These are phyloP conservation scores for Ennomos quercinarius DNA, from an alignment of 2,888 invertebrate genomes.

Conservation along the genomic window DNA sequence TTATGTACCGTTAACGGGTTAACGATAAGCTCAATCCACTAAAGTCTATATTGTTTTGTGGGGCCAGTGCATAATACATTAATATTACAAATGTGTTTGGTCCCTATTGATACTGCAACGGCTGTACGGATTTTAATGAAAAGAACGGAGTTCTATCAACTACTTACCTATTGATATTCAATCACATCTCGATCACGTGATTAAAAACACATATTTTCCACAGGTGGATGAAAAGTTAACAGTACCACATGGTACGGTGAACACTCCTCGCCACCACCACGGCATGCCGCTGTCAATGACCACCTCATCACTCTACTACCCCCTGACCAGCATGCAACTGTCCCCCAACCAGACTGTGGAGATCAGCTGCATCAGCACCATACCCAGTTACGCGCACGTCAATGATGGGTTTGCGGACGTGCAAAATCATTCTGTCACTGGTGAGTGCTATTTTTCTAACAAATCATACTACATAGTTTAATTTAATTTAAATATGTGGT, in stretches of 20 bases:
- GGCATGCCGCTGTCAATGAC: conserved; percentile 72
- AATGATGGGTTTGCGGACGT: conserved; percentile 90
- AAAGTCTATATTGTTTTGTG: no score
- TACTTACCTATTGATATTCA: no score
- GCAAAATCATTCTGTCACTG: conserved; percentile 88
- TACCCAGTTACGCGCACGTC: conserved; percentile 89
- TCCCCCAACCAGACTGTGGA: conserved; percentile 89
- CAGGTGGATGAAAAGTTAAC: conserved; percentile 78
- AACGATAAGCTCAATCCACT: no score
- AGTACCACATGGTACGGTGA: conserved; percentile 71
- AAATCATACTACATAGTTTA: no score
- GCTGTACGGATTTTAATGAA: no score
- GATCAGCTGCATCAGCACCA: conserved; percentile 91
- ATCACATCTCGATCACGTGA: no score
- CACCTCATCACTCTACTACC: conserved; percentile 86
- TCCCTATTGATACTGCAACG: no score
- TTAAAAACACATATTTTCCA: background rate
- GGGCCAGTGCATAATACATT: no score
- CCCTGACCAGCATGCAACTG: conserved; percentile 88
- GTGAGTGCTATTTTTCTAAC: conserved; percentile 73
- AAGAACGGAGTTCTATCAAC: no score
- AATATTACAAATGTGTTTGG: no score
- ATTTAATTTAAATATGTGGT: no score
- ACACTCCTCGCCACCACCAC: conserved; percentile 71
- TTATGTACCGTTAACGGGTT: no score